These are phyloP conservation scores for Carassius gibelio DNA, from an alignment of 2,113 vertebrate species.

Conservation along the genomic window DNA sequence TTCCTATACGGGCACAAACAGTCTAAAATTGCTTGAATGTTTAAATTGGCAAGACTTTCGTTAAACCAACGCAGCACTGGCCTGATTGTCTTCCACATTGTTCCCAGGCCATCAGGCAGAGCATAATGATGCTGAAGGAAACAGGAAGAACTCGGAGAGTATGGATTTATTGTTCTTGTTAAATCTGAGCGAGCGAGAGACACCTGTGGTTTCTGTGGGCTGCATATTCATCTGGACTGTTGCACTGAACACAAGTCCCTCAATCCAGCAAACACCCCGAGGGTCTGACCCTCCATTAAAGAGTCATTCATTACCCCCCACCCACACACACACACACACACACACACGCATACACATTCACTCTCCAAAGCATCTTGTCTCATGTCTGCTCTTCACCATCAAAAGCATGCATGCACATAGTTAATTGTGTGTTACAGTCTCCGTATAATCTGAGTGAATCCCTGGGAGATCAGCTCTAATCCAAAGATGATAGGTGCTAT, in stretches of 20 bases:
- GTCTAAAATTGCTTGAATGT: background rate
- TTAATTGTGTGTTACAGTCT: conserved; percentile 14
- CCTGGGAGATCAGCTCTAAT: conserved; percentile 23
- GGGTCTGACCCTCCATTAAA: background rate
- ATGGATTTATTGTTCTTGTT: background rate
- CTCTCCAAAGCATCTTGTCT: background rate
- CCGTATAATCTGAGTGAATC: conserved; percentile 22
- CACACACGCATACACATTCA: background rate
- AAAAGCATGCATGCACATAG: conserved; percentile 3
- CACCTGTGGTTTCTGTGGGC: too few relatives aligned
- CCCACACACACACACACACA: too few relatives aligned
- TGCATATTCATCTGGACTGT: background rate
- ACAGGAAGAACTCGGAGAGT: background rate
- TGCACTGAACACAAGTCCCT: background rate
- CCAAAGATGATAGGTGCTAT: conserved; percentile 2
- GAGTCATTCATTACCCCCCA: background rate
- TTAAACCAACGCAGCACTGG: background rate
- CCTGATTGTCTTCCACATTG: background rate
- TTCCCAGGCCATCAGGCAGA: background rate
- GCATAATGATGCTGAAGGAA: background rate
- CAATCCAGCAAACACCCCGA: background rate
- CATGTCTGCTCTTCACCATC: background rate
- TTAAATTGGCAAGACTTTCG: background rate
- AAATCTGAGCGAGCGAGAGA: background rate
- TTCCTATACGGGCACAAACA: background rate